Conservation (phyloP, 2,797 vertebrate genomes). For the Ammospiza maritima region DNA sequence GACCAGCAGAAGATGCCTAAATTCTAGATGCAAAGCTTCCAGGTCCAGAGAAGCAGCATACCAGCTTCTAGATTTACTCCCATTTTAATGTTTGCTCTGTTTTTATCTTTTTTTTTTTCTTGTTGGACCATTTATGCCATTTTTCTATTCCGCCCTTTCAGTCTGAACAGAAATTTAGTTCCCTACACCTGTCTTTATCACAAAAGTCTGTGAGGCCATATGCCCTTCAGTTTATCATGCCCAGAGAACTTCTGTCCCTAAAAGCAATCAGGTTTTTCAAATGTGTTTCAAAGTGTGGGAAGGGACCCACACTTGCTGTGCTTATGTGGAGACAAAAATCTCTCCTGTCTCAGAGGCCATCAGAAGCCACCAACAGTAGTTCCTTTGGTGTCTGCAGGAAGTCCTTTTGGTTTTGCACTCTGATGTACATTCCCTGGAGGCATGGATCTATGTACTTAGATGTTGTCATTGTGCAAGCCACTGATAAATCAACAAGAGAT, state of each 20-base stretch:
- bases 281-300: not conserved
- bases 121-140: not conserved
- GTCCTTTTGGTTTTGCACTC: not conserved
- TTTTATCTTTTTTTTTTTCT: not conserved
- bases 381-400: not conserved
- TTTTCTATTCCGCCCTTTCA: not conserved
- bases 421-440: not conserved
- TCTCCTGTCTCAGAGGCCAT: not conserved
- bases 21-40: not conserved
- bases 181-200: not conserved
- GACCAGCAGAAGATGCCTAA: not conserved
- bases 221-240: not conserved
- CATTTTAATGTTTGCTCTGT: not conserved
- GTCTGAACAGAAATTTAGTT: not conserved
- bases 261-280: not conserved
- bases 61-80: not conserved
- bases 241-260: not conserved
- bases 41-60: not conserved
- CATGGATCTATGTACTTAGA: no score
- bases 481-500: not conserved
- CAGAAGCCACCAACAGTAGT: not conserved
- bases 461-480: not conserved
- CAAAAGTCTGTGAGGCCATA: not conserved
- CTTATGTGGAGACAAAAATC: not conserved
- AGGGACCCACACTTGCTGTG: not conserved